phyloP scores from a whole-genome alignment of 2,797 vertebrate genomes.

The Anguilla obscura region DNA sequence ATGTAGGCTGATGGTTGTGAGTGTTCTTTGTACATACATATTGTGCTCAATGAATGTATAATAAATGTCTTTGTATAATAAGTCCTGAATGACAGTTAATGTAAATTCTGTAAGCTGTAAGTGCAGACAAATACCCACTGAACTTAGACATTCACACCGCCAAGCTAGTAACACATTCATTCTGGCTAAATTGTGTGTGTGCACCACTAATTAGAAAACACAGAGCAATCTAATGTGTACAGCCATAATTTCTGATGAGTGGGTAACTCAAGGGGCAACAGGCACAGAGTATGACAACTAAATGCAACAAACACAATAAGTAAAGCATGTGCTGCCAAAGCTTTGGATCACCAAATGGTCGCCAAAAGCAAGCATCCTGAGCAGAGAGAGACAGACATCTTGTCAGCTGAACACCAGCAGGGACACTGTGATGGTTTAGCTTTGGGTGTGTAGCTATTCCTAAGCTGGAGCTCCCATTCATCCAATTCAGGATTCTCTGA shows the following conservation, averaged over 20 bases:
- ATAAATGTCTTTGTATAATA: not conserved
- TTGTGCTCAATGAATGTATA: not conserved
- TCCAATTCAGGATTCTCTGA: not conserved
- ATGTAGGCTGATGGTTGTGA: not conserved
- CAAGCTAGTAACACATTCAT: not conserved
- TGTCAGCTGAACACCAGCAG: not conserved
- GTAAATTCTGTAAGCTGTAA: not conserved
- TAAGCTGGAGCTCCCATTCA: no score
- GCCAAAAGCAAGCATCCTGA: not conserved
- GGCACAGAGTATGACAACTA: not conserved
- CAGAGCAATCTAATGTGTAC: not conserved
- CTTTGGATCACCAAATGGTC: not conserved
- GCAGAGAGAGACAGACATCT: not conserved
- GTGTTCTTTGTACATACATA: not conserved
- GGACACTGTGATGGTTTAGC: not conserved
- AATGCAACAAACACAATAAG: not conserved
- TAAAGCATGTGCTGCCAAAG: not conserved
- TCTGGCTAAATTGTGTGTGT: not conserved
- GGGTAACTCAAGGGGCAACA: not conserved
- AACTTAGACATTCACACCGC: not conserved
- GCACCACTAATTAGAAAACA: not conserved
- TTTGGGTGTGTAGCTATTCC: not conserved
- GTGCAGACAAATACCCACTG: not conserved
- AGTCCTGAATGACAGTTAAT: not conserved
- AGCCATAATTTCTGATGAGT: not conserved